A percentile compares a stretch with the other conserved stretches of the same genome.
Conservation (phyloP, 2,888 invertebrate genomes). For the Trachelus stipa region DNA sequence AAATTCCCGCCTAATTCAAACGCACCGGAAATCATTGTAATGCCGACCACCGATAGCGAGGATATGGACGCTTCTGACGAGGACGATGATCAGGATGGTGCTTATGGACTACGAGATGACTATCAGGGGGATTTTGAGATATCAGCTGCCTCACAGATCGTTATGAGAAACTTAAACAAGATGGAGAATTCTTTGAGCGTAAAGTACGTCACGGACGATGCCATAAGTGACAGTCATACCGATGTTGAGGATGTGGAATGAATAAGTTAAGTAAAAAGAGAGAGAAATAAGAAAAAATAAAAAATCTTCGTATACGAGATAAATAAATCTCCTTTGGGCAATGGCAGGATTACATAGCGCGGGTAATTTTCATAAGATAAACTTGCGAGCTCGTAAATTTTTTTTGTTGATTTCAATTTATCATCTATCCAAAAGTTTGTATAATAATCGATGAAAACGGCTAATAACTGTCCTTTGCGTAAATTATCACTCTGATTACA, state of each 20-base stretch:
- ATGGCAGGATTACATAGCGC: background rate
- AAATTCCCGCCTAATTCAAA: conserved; percentile 5
- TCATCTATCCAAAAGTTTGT: too few species aligned
- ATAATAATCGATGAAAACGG: too few species aligned
- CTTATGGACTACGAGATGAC: conserved; percentile 43
- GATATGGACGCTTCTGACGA: conserved; percentile 62
- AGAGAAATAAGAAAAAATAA: background rate
- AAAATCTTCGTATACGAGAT: background rate
- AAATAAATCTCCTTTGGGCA: background rate
- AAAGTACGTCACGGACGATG: conserved; percentile 41
- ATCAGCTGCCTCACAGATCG: conserved; percentile 52
- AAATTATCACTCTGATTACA: background rate
- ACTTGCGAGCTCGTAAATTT: background rate
- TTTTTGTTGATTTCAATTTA: background rate
- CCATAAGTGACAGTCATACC: conserved; percentile 54
- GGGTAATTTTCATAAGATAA: background rate
- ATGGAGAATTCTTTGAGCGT: conserved; percentile 46
- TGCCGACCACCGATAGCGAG: conserved; percentile 58
- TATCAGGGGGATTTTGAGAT: conserved; percentile 50
- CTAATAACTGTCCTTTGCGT: background rate
- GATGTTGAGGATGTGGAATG: conserved; percentile 62
- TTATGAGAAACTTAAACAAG: conserved; percentile 58
- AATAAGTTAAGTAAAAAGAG: conserved; percentile 8
- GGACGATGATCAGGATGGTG: conserved; percentile 53
- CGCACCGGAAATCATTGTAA: conserved; percentile 40